These are phyloP conservation scores for Ectobius pallidus DNA, from an alignment of 2,888 invertebrate genomes.

Conservation along the genomic window DNA sequence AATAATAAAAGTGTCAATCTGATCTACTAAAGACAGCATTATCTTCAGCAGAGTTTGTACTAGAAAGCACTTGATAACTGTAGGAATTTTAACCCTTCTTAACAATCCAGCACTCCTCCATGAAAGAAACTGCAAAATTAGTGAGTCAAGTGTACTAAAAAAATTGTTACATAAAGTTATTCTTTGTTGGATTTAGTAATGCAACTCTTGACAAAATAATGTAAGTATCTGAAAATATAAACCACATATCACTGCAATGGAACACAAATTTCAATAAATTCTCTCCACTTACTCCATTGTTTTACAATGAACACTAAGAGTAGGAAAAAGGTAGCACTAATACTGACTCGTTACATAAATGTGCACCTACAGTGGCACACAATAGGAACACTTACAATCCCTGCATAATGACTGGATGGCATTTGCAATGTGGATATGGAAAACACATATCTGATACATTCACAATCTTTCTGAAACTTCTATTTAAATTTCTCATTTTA, in stretches of 20 bases:
- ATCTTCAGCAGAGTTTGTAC: too few species aligned
- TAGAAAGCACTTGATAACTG: too few species aligned
- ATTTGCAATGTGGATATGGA: constrained; percentile 16
- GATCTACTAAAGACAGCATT: too few species aligned
- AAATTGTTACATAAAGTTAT: not conserved
- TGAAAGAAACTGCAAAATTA: not conserved
- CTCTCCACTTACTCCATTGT: not conserved
- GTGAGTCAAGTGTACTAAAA: not conserved
- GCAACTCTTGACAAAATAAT: too few species aligned
- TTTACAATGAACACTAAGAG: constrained; percentile 17
- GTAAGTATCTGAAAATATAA: not conserved
- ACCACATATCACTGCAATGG: not conserved
- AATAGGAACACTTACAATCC: constrained; percentile 37
- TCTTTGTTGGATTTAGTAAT: too few species aligned
- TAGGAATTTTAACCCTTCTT: not conserved
- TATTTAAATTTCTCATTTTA: not conserved
- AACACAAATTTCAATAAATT: not conserved
- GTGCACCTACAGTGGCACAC: constrained; percentile 15
- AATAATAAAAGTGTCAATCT: too few species aligned
- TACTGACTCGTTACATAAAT: constrained; percentile 36
- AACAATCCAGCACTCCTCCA: not conserved
- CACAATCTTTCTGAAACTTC: constrained; percentile 27
- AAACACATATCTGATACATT: constrained; percentile 12
- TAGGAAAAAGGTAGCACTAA: constrained; percentile 38
- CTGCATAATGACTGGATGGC: constrained; percentile 29